Conservation (phyloP, 1,140 invertebrate genomes). For the Neuroterus valhalla region DNA sequence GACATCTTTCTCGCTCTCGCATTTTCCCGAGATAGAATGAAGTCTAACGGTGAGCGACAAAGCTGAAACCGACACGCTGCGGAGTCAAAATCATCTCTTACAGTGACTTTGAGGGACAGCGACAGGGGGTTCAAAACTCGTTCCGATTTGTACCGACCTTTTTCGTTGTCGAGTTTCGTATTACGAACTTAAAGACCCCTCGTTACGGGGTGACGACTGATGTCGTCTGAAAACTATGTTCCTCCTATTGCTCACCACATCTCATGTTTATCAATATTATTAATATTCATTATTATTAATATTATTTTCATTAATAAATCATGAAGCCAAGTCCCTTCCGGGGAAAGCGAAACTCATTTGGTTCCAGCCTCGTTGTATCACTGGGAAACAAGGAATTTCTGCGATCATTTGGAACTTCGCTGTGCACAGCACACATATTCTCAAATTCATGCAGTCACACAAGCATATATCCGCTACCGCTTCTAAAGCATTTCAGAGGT, state of each 20-base stretch:
- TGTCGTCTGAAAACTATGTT: not conserved
- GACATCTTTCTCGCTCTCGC: constrained; percentile 32
- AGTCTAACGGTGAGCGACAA: constrained; percentile 30
- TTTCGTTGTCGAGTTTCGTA: constrained; percentile 18
- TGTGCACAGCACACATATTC: too few relatives aligned
- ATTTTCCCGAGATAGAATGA: constrained; percentile 31
- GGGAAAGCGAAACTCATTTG: too few relatives aligned
- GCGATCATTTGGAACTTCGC: too few relatives aligned
- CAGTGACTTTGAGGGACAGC: constrained; percentile 15
- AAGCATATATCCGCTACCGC: too few relatives aligned
- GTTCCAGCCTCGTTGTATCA: too few relatives aligned
- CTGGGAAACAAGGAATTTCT: too few relatives aligned
- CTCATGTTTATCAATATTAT: too few relatives aligned
- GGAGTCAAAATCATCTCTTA: not conserved
- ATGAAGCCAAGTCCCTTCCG: too few relatives aligned
- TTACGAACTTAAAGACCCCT: constrained; percentile 4
- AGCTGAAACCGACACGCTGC: not conserved
- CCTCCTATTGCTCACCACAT: not conserved
- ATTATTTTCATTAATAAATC: too few relatives aligned
- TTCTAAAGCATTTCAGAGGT: too few relatives aligned
- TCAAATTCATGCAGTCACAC: too few relatives aligned
- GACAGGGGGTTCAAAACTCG: constrained; percentile 9
- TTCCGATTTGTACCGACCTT: constrained; percentile 10
- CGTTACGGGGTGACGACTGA: not conserved
- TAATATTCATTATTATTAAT: too few relatives aligned